These are phyloP conservation scores for Patiria pectinifera DNA, from an alignment of 53 echinoderm and acorn worm species.

Conservation along the genomic window DNA sequence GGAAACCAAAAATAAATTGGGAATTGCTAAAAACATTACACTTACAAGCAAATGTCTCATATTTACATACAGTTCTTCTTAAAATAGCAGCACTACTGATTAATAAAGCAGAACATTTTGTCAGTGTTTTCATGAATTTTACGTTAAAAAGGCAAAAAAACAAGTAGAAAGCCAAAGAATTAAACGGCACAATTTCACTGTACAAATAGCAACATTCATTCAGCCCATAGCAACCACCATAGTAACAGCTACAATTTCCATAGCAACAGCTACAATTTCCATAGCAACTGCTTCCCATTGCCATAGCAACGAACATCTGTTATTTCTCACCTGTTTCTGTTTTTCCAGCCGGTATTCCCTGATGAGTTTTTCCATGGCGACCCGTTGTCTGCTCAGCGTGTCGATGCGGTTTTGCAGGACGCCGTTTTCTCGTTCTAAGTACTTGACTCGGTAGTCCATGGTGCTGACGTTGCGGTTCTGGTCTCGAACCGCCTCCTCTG, in stretches of 20 bases:
- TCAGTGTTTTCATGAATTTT: too few species aligned
- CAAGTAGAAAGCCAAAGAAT: too few species aligned
- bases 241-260: too few species aligned
- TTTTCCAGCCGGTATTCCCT: slow-evolving; percentile 92
- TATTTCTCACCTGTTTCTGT: slow-evolving; percentile 84
- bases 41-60: too few species aligned
- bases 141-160: too few species aligned
- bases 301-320: neutral
- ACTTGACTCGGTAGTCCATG: slow-evolving; percentile 93
- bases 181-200: too few species aligned
- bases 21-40: too few species aligned
- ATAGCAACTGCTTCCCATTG: neutral
- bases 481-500: slow-evolving; percentile 81
- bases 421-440: slow-evolving; percentile 91
- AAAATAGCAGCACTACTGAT: too few species aligned
- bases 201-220: neutral
- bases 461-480: slow-evolving; percentile 80
- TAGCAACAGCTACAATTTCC: neutral
- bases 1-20: too few species aligned
- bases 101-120: too few species aligned
- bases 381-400: slow-evolving; percentile 77
- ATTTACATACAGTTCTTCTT: too few species aligned
- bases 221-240: neutral
- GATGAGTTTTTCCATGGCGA: slow-evolving; percentile 93
- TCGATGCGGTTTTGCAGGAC: slow-evolving; percentile 89